Base-by-base conservation (phyloP, 2,113 vertebrate species). In the Mastomys natalensis region DNA sequence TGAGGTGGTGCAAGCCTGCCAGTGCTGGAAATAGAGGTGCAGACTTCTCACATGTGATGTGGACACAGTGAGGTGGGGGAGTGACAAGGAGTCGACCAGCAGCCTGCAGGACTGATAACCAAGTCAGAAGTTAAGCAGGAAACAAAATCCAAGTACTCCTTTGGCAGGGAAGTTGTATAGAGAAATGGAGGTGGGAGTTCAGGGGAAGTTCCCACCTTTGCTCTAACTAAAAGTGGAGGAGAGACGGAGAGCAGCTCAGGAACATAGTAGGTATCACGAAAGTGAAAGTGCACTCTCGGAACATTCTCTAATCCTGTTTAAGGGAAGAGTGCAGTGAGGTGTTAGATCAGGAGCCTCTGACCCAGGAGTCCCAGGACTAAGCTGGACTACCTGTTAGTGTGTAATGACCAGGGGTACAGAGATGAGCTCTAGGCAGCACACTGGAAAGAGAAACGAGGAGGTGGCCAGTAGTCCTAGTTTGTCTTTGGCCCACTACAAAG, bases 211-310 rank as follows among this genome's bases (percentile, higher is more conserved):
- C 12, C 12, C 19, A 26, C 26, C 53, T 22, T 76, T 64, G 34
- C 31, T 66, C 70, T 37, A 81, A 22, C 21, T 62, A 4, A 15
- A 82, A n/a, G 68, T 55, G 37, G 29, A 68, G n/a, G 64, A 31
- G 29, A 31, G 29, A 13, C 11, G 2, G 24, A 64, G 8, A 62
- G 0, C 2, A 19, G 34, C 26, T n/a, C 16, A 3, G n/a, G 51
- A 80, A 40, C 53, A 22, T 5, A 40, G 22, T 12, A 62, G 37
- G 34, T 62, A 7, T 55, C 12, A 22, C 22, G 26, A 60, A 84
- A 72, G 43, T 76, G 26, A 60, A 84, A 72, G 43, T 76, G 5
- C 0, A 45, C 34, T 84, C 15, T 12, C 45, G 29, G 15, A 31
- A 13, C 26, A 26, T 66, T 66, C 1, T 85, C 29, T 53, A 17